Percentiles rank a stretch among this genome's conserved stretches.
phyloP scores from a whole-genome alignment of 2,888 invertebrate genomes.

The Pterostichus madidus region DNA sequence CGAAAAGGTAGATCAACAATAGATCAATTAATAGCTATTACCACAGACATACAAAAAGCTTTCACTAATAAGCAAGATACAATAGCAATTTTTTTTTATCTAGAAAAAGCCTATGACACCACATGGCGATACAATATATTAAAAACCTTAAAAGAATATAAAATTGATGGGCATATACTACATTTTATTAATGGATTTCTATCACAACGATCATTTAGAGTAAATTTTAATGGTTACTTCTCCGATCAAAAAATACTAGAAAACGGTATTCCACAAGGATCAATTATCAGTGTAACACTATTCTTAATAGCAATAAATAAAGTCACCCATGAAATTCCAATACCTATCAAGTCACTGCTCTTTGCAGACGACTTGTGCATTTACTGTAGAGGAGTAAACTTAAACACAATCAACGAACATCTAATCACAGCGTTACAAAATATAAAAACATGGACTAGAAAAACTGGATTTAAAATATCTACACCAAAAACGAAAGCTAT shows the following conservation, averaged over 20 bases:
- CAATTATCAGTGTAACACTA: constrained; percentile 18
- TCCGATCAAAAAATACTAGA: background rate
- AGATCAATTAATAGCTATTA: background rate
- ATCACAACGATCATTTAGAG: background rate
- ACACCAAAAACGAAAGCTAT: constrained; percentile 25
- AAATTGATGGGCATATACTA: background rate
- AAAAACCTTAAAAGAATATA: constrained; percentile 9
- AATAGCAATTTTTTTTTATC: too few relatives aligned
- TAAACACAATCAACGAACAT: background rate
- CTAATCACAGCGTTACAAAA: background rate
- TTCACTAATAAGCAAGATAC: background rate
- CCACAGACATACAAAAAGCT: too few relatives aligned
- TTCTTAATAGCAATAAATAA: constrained; percentile 13
- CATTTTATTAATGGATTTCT: background rate
- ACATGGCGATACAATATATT: background rate
- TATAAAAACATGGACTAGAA: constrained; percentile 1
- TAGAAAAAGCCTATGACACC: too few relatives aligned
- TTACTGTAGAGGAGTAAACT: background rate
- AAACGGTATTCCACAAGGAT: constrained; percentile 21
- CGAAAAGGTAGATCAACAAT: constrained; percentile 20
- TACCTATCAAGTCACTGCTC: background rate
- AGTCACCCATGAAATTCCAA: background rate
- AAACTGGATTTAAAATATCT: constrained; percentile 8
- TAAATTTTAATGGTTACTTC: background rate
- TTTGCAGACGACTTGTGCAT: constrained; percentile 26